phyloP scores from a whole-genome alignment of 2,113 vertebrate species.

The Cyphomyrus discorhynchus region DNA sequence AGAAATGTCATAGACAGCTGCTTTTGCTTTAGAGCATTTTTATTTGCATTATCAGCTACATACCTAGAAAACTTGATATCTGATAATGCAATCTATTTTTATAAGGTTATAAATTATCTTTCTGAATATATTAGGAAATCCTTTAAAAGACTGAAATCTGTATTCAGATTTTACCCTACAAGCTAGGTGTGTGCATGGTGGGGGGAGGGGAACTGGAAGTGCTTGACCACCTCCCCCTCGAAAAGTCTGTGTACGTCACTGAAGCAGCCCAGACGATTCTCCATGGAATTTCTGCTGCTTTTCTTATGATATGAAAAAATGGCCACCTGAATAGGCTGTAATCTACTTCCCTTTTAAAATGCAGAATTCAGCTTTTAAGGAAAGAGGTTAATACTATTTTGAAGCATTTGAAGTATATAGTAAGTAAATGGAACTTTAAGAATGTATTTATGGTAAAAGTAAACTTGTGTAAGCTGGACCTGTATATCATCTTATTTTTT shows the following conservation, averaged over 20 bases:
- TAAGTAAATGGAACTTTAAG: background rate
- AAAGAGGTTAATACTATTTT: background rate
- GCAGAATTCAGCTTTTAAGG: background rate
- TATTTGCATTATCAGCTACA: background rate
- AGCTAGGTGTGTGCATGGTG: background rate
- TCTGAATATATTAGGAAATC: background rate
- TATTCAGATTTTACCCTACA: background rate
- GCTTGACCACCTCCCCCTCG: too few species aligned
- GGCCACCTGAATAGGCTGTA: background rate
- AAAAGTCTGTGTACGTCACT: background rate
- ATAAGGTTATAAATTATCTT: background rate
- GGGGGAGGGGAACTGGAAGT: background rate
- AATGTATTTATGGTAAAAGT: background rate
- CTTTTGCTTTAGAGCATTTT: background rate
- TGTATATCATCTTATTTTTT: background rate
- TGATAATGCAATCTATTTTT: background rate
- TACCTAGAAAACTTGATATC: background rate
- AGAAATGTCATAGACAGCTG: background rate
- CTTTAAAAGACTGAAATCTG: background rate
- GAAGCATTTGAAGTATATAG: background rate
- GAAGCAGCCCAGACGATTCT: background rate
- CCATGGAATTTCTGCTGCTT: background rate
- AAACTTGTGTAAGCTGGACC: background rate
- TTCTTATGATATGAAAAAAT: background rate
- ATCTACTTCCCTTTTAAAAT: background rate